Evolutionary conservation across 2,797 vertebrate genomes (phyloP), one percentile per base, ranked within the genome.

Genomic region (Semaprochilodus insignis): DNA sequence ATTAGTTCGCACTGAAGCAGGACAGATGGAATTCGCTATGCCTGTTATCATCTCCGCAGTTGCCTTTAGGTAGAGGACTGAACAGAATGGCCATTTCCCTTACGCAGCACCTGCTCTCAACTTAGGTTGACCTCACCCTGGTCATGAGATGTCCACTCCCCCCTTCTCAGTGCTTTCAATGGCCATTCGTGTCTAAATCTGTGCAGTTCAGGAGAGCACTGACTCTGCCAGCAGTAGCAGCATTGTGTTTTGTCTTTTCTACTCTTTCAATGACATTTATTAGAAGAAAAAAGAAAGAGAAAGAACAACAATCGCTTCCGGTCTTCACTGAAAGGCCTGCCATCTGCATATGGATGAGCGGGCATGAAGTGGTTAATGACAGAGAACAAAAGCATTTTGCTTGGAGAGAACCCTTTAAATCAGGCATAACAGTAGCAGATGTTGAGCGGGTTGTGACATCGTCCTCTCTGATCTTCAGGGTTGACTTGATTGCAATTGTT

Each of bases 301-400:
- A 55, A 73, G 23, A 74, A 71, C 44, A n/a, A 66, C 62, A 77
- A 77, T 40, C 63, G 77, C 71, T 87, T 90, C 85, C 73, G 79
- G 82, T 81, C 63, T 75, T 23, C 6, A 71, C 36, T 52, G 65
- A 54, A 74, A 75, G 21, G 65, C 57, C 31, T 72, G 11, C 17
- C n/a, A 65, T 80, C 65, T 71, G 27, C 63, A 82, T 70, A 77
- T 82, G 71, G 31, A 77, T 70, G 55, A 77, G 63, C 57, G 31
- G 52, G 63, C 4, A 23, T 67, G 74, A 72, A 83, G 75, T 0
- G 60, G 16, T 52, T 72, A 51, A 55, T 34, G n/a, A 34, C 1
- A 6, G 40, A 62, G 66, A 70, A 48, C 63, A 76, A 74, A 59
- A 23, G 31, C 19, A 31, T 4, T 17, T 74, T 55, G 31, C 6